These are phyloP conservation scores for Brachynemurus nebulosus DNA, from an alignment of 2,888 invertebrate genomes.

Conservation along the genomic window DNA sequence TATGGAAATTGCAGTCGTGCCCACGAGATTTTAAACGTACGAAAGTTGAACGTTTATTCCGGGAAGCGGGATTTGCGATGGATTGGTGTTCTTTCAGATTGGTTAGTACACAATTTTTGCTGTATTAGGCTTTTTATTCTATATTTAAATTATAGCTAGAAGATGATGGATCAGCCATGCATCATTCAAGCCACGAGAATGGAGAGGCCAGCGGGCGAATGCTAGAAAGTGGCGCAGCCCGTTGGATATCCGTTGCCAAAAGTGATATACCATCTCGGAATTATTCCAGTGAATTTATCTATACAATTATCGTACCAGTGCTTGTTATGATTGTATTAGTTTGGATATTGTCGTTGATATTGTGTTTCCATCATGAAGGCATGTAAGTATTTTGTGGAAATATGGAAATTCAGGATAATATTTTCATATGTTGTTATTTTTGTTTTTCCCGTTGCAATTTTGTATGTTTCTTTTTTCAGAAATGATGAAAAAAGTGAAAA, in stretches of 20 bases:
- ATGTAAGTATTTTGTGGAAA: slow-evolving; percentile 43
- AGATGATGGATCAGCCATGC: slow-evolving; percentile 25
- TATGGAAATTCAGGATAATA: too few relatives aligned
- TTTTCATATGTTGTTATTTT: slow-evolving; percentile 11
- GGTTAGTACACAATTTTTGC: too few relatives aligned
- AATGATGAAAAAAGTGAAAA: slow-evolving; percentile 48
- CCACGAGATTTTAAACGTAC: slow-evolving; percentile 73
- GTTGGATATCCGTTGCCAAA: slow-evolving; percentile 48
- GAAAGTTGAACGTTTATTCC: slow-evolving; percentile 69
- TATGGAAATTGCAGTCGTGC: slow-evolving; percentile 64
- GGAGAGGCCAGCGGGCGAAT: not conserved
- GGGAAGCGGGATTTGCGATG: slow-evolving; percentile 60
- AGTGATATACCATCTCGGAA: slow-evolving; percentile 50
- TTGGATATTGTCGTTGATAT: slow-evolving; percentile 50
- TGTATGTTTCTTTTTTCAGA: slow-evolving; percentile 35
- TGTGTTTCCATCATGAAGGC: slow-evolving; percentile 64
- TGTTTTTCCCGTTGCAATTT: slow-evolving; percentile 6
- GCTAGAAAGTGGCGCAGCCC: slow-evolving; percentile 23
- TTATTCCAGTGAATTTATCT: slow-evolving; percentile 52
- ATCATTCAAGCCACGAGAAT: slow-evolving; percentile 20
- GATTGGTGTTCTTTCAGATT: slow-evolving; percentile 85
- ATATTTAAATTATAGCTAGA: slow-evolving; percentile 5
- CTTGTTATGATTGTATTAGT: slow-evolving; percentile 50
- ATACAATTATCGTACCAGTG: slow-evolving; percentile 56
- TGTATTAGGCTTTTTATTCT: too few relatives aligned